Evolutionary conservation across 64 coral and sea anemone genomes (phyloP).

Genomic region (Acropora tenuis): DNA sequence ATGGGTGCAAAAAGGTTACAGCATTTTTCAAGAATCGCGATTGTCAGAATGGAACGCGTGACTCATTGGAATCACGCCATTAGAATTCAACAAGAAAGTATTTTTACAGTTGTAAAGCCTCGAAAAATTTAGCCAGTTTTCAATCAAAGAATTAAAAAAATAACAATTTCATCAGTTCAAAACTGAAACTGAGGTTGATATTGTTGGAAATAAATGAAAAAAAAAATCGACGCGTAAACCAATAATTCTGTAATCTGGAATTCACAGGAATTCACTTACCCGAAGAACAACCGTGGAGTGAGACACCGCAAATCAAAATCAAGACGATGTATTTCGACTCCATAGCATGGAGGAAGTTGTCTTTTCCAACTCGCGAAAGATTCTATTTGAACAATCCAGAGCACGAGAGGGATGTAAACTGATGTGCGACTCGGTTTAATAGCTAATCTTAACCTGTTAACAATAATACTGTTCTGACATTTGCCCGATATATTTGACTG

Average conservation of each 20-base stretch:
- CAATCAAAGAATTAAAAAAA: too few species aligned
- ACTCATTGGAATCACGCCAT: too few species aligned
- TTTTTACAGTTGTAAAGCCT: too few species aligned
- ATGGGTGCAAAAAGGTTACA: too few species aligned
- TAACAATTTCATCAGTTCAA: too few species aligned
- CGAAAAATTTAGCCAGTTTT: too few species aligned
- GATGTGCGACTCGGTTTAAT: too few species aligned
- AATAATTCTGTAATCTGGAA: background rate
- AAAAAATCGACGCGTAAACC: background rate
- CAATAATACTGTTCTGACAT: too few species aligned
- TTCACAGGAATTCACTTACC: background rate
- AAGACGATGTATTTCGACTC: background rate
- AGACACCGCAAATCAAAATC: background rate
- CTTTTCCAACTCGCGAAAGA: background rate
- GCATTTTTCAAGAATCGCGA: background rate
- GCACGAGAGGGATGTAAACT: background rate
- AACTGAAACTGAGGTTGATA: too few species aligned
- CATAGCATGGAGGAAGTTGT: background rate
- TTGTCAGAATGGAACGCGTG: background rate
- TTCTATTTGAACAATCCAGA: background rate
- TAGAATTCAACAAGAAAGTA: too few species aligned
- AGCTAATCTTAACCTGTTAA: too few species aligned
- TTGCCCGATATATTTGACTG: too few species aligned
- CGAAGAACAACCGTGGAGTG: background rate
- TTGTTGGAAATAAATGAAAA: background rate